Conservation (phyloP, 2,888 invertebrate genomes). For the Lepidocyrtoides sp. region DNA sequence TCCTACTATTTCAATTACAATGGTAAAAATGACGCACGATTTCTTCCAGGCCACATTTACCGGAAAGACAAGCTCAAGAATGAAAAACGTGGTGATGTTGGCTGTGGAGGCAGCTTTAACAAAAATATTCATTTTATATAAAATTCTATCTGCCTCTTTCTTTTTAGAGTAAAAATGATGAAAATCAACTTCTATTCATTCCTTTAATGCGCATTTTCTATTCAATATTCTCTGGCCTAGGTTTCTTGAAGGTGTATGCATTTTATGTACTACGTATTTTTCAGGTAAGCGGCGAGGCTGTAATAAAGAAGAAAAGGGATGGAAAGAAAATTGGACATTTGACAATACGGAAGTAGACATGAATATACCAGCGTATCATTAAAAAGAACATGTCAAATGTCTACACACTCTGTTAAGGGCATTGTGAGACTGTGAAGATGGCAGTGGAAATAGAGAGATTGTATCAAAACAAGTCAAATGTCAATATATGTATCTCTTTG, state of each 20-base stretch:
- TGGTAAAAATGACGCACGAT: background rate
- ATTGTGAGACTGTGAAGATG: background rate
- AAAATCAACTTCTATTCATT: background rate
- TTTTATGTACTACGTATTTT: too few relatives aligned
- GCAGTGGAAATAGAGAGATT: background rate
- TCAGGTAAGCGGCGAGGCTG: too few relatives aligned
- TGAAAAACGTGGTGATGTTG: background rate
- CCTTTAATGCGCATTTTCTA: background rate
- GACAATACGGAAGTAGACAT: background rate
- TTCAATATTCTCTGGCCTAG: too few relatives aligned
- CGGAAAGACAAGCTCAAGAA: background rate
- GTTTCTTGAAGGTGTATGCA: too few relatives aligned
- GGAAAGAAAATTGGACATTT: background rate
- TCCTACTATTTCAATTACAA: background rate
- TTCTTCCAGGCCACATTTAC: background rate
- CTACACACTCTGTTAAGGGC: background rate
- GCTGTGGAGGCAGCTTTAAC: background rate
- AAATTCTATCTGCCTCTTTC: background rate
- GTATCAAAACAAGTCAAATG: background rate
- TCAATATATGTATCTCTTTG: too few relatives aligned
- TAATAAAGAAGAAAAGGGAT: too few relatives aligned
- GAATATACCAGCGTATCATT: background rate
- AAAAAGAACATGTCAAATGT: background rate
- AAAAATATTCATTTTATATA: background rate
- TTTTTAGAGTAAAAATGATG: background rate